Conservation (phyloP, 1,140 invertebrate genomes). For the Aethina tumida region DNA sequence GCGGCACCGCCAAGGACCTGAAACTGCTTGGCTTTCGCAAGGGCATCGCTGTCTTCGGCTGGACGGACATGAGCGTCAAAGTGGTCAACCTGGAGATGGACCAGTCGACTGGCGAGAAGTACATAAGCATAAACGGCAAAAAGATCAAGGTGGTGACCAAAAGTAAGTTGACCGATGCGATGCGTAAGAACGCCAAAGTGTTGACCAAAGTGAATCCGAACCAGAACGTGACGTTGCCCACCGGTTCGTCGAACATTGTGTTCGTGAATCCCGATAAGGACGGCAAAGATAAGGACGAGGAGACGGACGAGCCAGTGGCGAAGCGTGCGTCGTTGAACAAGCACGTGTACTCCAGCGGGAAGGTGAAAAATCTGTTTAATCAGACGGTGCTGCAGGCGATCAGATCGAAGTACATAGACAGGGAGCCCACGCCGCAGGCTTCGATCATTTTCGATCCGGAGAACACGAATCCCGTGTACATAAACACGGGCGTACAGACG, state of each 20-base stretch:
- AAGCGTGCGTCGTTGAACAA: too few relatives aligned
- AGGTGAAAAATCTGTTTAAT: too few relatives aligned
- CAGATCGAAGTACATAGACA: too few relatives aligned
- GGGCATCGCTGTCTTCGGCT: too few relatives aligned
- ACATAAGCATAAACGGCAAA: conserved; percentile 16
- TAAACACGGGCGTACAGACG: too few relatives aligned
- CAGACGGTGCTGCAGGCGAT: too few relatives aligned
- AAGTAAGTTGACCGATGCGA: conserved; percentile 8
- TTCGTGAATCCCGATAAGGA: conserved; percentile 6
- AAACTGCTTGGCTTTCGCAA: too few relatives aligned
- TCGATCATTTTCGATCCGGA: too few relatives aligned
- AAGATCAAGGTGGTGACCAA: conserved; percentile 15
- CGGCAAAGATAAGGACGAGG: not conserved
- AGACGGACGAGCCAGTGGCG: conserved; percentile 5
- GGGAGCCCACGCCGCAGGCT: too few relatives aligned
- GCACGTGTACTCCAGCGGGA: too few relatives aligned
- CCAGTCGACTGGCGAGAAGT: conserved; percentile 12
- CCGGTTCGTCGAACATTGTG: not conserved
- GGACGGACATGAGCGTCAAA: not conserved
- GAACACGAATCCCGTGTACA: too few relatives aligned
- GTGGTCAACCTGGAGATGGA: conserved; percentile 7
- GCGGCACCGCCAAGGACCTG: too few relatives aligned
- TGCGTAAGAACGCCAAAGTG: conserved; percentile 8
- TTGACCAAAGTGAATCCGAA: conserved; percentile 3
- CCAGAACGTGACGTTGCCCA: conserved; percentile 1